Conservation (phyloP, 37 sponge, comb jelly and placozoan genomes). For the Trichoplax adhaerens region DNA sequence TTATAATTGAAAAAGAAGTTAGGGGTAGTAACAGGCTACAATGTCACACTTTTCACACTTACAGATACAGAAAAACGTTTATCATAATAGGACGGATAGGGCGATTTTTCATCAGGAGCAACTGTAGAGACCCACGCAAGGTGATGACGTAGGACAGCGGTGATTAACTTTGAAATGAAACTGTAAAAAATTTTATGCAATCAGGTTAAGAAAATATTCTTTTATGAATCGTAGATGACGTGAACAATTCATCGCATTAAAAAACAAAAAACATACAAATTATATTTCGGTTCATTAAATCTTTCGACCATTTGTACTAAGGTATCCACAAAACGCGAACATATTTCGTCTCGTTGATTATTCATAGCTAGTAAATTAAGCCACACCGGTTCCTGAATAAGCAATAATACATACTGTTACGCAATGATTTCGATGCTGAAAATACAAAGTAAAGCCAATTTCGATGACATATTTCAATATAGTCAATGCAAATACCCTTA, state of each 20-base stretch:
- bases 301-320: constrained; percentile 15
- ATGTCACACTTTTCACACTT: constrained; percentile 4
- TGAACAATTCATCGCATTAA: background rate
- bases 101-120: constrained; percentile 5
- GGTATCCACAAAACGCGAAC: constrained; percentile 31
- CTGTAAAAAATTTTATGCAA: constrained; percentile 10
- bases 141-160: constrained; percentile 54
- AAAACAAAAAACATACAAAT: constrained; percentile 26
- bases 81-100: constrained; percentile 8
- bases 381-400: constrained; percentile 44
- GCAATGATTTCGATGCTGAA: constrained; percentile 3
- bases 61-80: constrained; percentile 27
- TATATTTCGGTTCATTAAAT: constrained; percentile 52
- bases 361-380: constrained; percentile 22
- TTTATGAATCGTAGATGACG: constrained; percentile 7
- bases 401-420: constrained; percentile 9
- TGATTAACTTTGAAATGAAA: constrained; percentile 46
- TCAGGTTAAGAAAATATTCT: background rate
- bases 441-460: background rate
- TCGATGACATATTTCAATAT: background rate
- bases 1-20: no score
- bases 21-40: no score
- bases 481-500: no score
- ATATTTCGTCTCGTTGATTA: constrained; percentile 13
- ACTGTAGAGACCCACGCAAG: constrained; percentile 50